phyloP scores from a whole-genome alignment of 2,888 invertebrate species.

The Lithophane semibrunnea region DNA sequence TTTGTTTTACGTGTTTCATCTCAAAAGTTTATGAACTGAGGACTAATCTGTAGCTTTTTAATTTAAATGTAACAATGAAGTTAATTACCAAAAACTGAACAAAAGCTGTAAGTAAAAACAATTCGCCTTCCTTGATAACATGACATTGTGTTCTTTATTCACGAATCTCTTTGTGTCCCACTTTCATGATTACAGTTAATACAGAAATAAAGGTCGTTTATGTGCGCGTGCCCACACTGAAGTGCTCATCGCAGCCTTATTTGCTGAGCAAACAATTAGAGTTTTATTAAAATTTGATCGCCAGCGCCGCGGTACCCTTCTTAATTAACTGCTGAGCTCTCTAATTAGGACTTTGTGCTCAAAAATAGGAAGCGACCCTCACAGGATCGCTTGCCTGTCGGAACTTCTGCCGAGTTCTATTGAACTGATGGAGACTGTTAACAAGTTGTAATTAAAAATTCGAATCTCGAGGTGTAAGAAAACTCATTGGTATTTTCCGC shows the following conservation, averaged over 20 bases:
- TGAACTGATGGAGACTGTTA: slow-evolving; percentile 56
- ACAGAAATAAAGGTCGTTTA: slow-evolving; percentile 37
- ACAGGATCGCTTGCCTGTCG: slow-evolving; percentile 41
- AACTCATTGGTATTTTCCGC: slow-evolving; percentile 46
- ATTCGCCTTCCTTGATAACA: slow-evolving; percentile 45
- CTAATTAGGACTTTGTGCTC: slow-evolving; percentile 63
- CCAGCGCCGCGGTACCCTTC: slow-evolving; percentile 47
- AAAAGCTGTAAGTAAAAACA: slow-evolving; percentile 59
- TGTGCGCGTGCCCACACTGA: slow-evolving; percentile 46
- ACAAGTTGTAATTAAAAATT: slow-evolving; percentile 62
- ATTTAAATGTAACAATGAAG: slow-evolving; percentile 55
- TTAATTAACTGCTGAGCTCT: slow-evolving; percentile 67
- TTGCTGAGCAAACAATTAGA: slow-evolving; percentile 62
- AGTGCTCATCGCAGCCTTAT: slow-evolving; percentile 48
- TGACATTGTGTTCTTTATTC: slow-evolving; percentile 59
- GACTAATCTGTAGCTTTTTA: slow-evolving; percentile 51
- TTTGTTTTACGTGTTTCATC: slow-evolving; percentile 26
- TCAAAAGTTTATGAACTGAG: slow-evolving; percentile 28
- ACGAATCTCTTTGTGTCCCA: slow-evolving; percentile 51
- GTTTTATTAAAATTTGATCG: slow-evolving; percentile 68
- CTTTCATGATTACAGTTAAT: slow-evolving; percentile 48
- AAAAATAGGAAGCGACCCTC: slow-evolving; percentile 60
- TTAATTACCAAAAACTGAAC: slow-evolving; percentile 53
- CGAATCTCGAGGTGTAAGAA: slow-evolving; percentile 55
- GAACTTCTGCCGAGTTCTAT: slow-evolving; percentile 52